Conservation (phyloP, 1,140 invertebrate species). For the Hermatobates lingyangjiaoensis region DNA sequence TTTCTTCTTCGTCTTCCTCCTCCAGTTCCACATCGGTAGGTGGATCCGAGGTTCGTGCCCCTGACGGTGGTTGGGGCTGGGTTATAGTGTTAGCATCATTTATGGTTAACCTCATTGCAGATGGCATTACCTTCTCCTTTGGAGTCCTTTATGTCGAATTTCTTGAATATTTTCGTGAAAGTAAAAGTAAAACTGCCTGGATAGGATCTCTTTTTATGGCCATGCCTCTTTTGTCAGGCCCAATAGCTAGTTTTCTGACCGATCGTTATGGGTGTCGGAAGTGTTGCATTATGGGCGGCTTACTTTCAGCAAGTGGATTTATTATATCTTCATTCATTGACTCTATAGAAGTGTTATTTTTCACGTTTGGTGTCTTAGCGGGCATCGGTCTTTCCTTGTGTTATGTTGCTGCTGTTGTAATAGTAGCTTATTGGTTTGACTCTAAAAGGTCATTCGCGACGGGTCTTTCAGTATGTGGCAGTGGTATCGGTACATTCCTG, state of each 20-base stretch:
- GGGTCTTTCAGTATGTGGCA: constrained; percentile 78
- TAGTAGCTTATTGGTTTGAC: constrained; percentile 92
- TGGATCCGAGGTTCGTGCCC: constrained; percentile 36
- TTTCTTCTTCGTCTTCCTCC: no score
- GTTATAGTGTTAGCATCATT: constrained; percentile 70
- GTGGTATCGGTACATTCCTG: constrained; percentile 71
- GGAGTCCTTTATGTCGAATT: constrained; percentile 67
- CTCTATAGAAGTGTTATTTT: constrained; percentile 56
- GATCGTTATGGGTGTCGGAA: constrained; percentile 40
- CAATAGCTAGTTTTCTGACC: constrained; percentile 69
- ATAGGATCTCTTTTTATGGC: constrained; percentile 78
- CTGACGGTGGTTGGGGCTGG: constrained; percentile 43
- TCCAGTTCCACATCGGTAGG: constrained; percentile 3
- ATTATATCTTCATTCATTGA: constrained; percentile 55
- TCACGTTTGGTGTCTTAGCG: constrained; percentile 70
- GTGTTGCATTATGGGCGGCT: constrained; percentile 33
- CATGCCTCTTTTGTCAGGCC: constrained; percentile 72
- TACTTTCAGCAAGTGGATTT: constrained; percentile 61
- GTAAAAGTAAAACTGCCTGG: constrained; percentile 72
- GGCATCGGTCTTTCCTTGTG: constrained; percentile 73
- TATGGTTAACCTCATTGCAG: constrained; percentile 76
- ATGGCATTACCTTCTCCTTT: constrained; percentile 74
- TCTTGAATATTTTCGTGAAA: constrained; percentile 51
- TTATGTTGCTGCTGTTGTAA: constrained; percentile 77
- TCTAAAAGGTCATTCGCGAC: constrained; percentile 78